These are phyloP conservation scores for Labeo rohita DNA, from an alignment of 2,113 vertebrate species.

Conservation along the genomic window DNA sequence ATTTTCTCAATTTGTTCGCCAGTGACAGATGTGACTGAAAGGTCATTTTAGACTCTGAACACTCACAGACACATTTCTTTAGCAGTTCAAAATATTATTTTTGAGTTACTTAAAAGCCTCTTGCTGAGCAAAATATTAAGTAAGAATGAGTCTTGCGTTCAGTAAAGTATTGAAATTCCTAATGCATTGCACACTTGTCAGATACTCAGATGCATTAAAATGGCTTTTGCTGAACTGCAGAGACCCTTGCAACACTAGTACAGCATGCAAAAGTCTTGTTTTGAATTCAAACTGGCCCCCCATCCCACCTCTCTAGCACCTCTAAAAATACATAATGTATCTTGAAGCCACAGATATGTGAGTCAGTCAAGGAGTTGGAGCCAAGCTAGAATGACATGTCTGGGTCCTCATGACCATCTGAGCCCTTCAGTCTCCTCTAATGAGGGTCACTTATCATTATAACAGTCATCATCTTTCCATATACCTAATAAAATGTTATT, in stretches of 20 bases:
- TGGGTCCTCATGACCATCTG: slow-evolving; percentile 53
- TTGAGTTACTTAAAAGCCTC: background rate
- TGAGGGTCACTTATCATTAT: background rate
- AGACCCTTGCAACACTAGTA: background rate
- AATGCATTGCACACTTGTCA: background rate
- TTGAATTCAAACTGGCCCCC: slow-evolving; percentile 21
- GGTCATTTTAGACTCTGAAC: background rate
- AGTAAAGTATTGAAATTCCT: background rate
- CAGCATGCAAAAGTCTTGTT: slow-evolving; percentile 26
- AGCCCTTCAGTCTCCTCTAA: slow-evolving; percentile 44
- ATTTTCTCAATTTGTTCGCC: background rate
- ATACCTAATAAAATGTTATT: background rate
- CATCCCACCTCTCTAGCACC: slow-evolving; percentile 34
- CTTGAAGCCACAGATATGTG: slow-evolving; percentile 60
- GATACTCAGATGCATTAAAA: background rate
- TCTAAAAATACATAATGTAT: slow-evolving; percentile 69
- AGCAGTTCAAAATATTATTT: background rate
- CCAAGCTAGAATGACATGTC: slow-evolving; percentile 65
- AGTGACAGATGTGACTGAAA: background rate
- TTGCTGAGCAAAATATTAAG: background rate
- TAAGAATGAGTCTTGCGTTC: background rate
- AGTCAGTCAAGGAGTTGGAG: slow-evolving; percentile 63
- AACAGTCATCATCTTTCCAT: background rate
- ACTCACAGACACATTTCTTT: background rate
- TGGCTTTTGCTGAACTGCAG: background rate